Evolutionary conservation across 2,113 vertebrate genomes (phyloP).

Genomic region (Erythrocercus mccallii): DNA sequence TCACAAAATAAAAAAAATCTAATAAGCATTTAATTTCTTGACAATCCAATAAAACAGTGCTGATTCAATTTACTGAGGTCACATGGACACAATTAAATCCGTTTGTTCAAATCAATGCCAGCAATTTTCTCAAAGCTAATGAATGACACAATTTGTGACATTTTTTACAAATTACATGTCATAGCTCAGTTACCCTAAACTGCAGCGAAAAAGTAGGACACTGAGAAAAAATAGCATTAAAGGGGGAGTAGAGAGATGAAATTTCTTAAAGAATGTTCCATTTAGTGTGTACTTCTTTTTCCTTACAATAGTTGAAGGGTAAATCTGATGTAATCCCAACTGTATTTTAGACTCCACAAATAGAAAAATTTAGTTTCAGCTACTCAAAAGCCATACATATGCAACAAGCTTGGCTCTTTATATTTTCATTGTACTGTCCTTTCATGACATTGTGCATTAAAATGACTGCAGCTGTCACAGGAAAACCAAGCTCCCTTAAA

Average conservation of each 20-base stretch:
- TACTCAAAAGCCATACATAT: slow-evolving; percentile 67
- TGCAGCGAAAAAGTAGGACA: slow-evolving; percentile 32
- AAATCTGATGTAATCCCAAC: slow-evolving; percentile 62
- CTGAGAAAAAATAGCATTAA: slow-evolving; percentile 29
- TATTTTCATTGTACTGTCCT: slow-evolving; percentile 64
- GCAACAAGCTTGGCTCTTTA: slow-evolving; percentile 61
- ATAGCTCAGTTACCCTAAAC: not conserved
- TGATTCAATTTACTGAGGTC: not conserved
- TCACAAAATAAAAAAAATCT: not conserved
- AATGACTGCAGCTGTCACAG: slow-evolving; percentile 56
- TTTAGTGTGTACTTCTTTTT: slow-evolving; percentile 49
- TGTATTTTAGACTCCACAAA: slow-evolving; percentile 63
- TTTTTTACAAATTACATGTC: not conserved
- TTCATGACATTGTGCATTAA: slow-evolving; percentile 64
- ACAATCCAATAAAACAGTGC: not conserved
- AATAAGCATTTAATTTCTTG: not conserved
- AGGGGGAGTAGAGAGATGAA: not conserved
- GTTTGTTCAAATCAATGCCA: not conserved
- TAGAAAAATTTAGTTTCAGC: slow-evolving; percentile 53
- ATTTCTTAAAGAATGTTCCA: slow-evolving; percentile 19
- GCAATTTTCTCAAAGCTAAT: not conserved
- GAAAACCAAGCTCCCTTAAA: slow-evolving; percentile 59
- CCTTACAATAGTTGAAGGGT: slow-evolving; percentile 55
- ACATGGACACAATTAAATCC: not conserved
- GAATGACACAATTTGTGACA: not conserved